Evolutionary conservation across 2,888 invertebrate genomes (phyloP), one percentile per base, ranked within the genome.

Genomic region (Cosmopolites sordidus): DNA sequence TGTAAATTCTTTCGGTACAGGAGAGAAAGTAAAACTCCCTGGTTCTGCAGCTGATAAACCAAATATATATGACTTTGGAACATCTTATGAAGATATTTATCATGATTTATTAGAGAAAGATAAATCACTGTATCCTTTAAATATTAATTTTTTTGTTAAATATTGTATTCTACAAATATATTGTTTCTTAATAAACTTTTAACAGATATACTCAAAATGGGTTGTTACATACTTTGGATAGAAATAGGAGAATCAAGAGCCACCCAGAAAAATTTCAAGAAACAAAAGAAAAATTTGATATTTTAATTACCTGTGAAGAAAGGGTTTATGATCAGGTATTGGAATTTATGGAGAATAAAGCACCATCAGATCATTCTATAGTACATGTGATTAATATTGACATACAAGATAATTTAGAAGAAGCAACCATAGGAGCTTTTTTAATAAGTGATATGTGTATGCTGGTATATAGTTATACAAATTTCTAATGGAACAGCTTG

Each of bases 351-450:
- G 91, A 93, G 62, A 85, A 81, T 22, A 80, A 88, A 67, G 83
- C 87, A 48, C 86, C 89, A 1, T 81, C 84, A 44, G 83, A 86
- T 63, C 91, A 90, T 74, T 87, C 91, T 48, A 89, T 93, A 4
- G 95, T 92, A 1, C 99, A 99, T 78, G 85, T 99, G 39, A 88
- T 99, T 50, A 99, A 99, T 73, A 87, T 99, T 63, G 99, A 99
- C 71, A 96, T 99, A 65, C 95, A 94, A 73, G 99, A 99, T 77
- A 99, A 99, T 76, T 95, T 98, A 62, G 99, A 99, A 74, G 99
- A 99, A 75, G 99, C 99, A 1, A 94, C 98, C 2, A 87, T 99
- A 69, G 99, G 99, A 60, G 98, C 99, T 29, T 97, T 98, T 77
- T 80, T 97, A 64, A 96, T 99, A 62, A 92, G 92, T 75, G 97